A percentile compares a stretch with the other conserved stretches of the same genome.
phyloP scores from a whole-genome alignment of 2,797 vertebrate species.

The Lateolabrax maculatus region DNA sequence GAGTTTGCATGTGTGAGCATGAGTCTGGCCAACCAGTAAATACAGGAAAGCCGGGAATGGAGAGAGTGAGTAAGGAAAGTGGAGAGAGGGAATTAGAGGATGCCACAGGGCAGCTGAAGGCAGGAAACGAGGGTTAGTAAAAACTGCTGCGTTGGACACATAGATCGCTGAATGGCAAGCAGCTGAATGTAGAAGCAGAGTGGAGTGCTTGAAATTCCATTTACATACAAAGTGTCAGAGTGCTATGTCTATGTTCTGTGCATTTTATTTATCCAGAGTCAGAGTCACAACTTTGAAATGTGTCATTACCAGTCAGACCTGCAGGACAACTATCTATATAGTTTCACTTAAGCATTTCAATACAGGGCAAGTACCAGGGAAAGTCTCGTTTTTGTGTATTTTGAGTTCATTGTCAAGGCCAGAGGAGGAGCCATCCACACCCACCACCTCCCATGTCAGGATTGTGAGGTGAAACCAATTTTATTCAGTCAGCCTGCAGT shows the following conservation, averaged over 20 bases:
- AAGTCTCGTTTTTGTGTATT: not conserved
- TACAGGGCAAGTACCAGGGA: not conserved
- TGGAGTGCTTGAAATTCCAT: conserved; percentile 9
- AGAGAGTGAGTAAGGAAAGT: conserved; percentile 59
- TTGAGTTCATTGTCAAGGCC: conserved; percentile 2
- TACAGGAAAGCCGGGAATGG: conserved; percentile 45
- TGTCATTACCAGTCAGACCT: conserved; percentile 55
- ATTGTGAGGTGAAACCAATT: conserved; percentile 5
- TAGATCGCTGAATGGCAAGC: conserved; percentile 17
- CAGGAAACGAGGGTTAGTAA: conserved; percentile 66
- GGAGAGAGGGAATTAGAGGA: conserved; percentile 56
- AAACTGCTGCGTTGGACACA: conserved; percentile 62
- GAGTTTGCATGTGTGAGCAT: conserved; percentile 43
- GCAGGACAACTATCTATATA: conserved; percentile 26
- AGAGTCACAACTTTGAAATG: conserved; percentile 18
- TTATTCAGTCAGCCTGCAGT: not conserved
- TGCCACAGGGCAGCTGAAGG: conserved; percentile 58
- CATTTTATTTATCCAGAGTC: not conserved
- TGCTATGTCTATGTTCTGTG: not conserved
- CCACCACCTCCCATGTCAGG: conserved; percentile 16
- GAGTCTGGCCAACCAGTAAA: conserved; percentile 29
- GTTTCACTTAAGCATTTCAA: not conserved
- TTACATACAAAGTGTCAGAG: not conserved
- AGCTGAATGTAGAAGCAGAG: conserved; percentile 20
- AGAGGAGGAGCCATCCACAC: conserved; percentile 16